Evolutionary conservation across 2,797 vertebrate species (phyloP), one percentile per base, ranked within the genome.

Genomic region (Ibycter americanus): DNA sequence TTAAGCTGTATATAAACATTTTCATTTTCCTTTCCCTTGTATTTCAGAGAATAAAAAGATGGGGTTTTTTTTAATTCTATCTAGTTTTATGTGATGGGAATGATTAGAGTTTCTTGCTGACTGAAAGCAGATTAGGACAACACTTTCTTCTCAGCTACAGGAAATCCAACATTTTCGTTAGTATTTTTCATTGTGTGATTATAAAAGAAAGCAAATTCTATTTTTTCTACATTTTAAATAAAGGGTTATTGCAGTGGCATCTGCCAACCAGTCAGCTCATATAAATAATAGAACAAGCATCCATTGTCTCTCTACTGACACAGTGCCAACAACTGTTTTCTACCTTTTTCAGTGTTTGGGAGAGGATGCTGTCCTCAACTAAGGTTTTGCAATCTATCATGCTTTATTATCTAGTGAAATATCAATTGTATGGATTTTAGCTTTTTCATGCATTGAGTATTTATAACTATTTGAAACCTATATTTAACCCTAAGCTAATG

Each of bases 221-320:
- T 80, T 96, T 94, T 97, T 96, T 92, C 73, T 96, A 9, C 77
- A 73, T 55, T 97, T 96, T 70, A 97, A 96, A 96, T 89, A 94
- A 93, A 90, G 61, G 74, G 83, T 97, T 95, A 96, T 68, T 93
- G 82, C 90, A 91, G 56, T 89, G 90, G 95, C 76, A 97, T 97
- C 93, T 97, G 96, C 97, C 97, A 97, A 97, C 85, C 86, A 97
- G 89, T 95, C 96, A 97, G 91, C 95, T 97, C 94, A 87, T 93
- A 96, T 95, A 97, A 98, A 97, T 97, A 98, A 97, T 55, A 95
- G 93, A 98, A 97, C 88, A 98, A 96, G 87, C 68, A 90, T 89
- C 80, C 78, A 95, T 93, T 96, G 96, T 95, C 55, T 96, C 67
- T 96, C 59, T 59, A 32, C 83, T 91, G 96, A 97, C 93, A 95